Percentiles rank a stretch among this genome's conserved stretches.
Conservation (phyloP, 2,888 invertebrate genomes). For the Agonum fuliginosum region DNA sequence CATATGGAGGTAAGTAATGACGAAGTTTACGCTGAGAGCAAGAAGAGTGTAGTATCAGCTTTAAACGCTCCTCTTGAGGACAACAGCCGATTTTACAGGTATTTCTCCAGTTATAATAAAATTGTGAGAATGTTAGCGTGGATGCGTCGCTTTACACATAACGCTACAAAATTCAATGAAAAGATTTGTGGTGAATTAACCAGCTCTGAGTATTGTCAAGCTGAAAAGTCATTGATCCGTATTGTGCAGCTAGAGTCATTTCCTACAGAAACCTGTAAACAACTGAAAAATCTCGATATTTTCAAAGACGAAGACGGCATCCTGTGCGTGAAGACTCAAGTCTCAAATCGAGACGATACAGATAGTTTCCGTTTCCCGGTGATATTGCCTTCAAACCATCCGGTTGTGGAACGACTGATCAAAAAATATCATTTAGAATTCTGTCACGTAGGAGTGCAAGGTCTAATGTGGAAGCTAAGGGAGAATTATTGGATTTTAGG, state of each 20-base stretch:
- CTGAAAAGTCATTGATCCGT: neutral
- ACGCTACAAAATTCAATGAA: neutral
- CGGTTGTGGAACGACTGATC: constrained; percentile 59
- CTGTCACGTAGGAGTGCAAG: constrained; percentile 60
- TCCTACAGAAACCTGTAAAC: constrained; percentile 43
- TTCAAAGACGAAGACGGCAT: constrained; percentile 60
- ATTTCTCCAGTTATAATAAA: constrained; percentile 61
- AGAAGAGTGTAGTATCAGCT: neutral
- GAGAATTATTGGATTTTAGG: constrained; percentile 64
- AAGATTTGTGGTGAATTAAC: neutral
- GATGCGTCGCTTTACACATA: constrained; percentile 45
- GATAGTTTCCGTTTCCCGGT: constrained; percentile 64
- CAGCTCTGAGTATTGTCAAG: neutral
- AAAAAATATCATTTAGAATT: constrained; percentile 43
- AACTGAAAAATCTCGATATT: constrained; percentile 46
- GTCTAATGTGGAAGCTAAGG: constrained; percentile 61
- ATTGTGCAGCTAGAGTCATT: constrained; percentile 47
- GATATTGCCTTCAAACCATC: constrained; percentile 63
- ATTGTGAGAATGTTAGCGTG: constrained; percentile 60
- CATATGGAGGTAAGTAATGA: constrained; percentile 43
- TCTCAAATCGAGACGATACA: constrained; percentile 61
- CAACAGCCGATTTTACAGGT: neutral
- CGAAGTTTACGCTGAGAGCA: constrained; percentile 45
- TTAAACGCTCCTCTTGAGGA: constrained; percentile 19
- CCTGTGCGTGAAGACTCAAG: constrained; percentile 62